A percentile compares a stretch with the other conserved stretches of the same genome.
phyloP scores from a whole-genome alignment of 2,113 vertebrate genomes.

The Lontra canadensis region DNA sequence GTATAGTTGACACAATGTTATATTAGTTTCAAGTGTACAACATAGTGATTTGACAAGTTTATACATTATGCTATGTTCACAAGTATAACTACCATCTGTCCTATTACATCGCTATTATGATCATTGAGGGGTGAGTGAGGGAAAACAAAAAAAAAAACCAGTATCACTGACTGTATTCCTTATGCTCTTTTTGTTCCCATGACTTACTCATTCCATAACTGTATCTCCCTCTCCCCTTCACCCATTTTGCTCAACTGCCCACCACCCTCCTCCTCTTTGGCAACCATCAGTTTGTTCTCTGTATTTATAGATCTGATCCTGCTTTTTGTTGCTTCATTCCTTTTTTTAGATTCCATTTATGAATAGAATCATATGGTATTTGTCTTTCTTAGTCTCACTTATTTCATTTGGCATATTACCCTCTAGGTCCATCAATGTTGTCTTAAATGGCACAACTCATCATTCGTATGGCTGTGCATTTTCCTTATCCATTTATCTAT shows the following conservation, averaged over 20 bases:
- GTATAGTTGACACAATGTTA: background rate
- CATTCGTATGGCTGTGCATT: background rate
- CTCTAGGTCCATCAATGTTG: background rate
- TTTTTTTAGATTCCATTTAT: background rate
- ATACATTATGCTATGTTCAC: background rate
- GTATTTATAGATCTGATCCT: background rate
- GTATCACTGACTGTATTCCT: background rate
- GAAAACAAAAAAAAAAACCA: background rate
- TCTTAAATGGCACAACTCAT: background rate
- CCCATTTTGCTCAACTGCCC: background rate
- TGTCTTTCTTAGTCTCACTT: background rate
- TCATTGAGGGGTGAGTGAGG: background rate
- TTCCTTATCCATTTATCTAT: background rate
- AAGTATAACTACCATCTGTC: background rate
- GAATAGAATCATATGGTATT: background rate
- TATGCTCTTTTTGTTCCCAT: background rate
- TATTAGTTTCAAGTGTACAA: background rate
- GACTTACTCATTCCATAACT: background rate
- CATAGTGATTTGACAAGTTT: background rate
- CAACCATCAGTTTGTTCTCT: background rate
- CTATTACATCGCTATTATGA: background rate
- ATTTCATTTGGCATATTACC: background rate
- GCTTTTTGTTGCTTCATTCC: background rate
- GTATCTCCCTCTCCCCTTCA: background rate
- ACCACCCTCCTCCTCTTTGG: background rate